Conservation (phyloP, 2,888 invertebrate genomes). For the Rhagium mordax region DNA sequence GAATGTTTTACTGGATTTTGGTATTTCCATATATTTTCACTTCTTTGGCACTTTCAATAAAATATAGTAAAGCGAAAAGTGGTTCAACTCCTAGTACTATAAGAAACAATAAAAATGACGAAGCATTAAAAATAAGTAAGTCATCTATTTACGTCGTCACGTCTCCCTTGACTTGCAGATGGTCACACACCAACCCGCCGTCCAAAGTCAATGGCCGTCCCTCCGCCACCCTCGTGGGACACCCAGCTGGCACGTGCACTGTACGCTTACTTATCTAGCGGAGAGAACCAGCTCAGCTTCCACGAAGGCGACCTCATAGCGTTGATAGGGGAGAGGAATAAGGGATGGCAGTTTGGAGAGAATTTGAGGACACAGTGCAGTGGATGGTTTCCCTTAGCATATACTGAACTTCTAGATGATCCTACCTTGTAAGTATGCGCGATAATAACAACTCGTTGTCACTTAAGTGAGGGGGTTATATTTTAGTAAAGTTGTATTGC, state of each 20-base stretch:
- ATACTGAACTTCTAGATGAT: constrained; percentile 86
- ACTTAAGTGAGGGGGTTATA: too few species aligned
- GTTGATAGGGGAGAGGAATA: constrained; percentile 90
- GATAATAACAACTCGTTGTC: too few species aligned
- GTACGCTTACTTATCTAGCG: constrained; percentile 90
- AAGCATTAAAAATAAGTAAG: neutral
- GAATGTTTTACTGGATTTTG: too few species aligned
- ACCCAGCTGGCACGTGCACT: constrained; percentile 87
- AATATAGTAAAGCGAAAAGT: neutral
- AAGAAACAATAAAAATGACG: neutral
- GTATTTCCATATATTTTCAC: too few species aligned
- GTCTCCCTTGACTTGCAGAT: constrained; percentile 44
- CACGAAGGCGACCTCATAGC: constrained; percentile 92
- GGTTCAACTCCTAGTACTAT: neutral
- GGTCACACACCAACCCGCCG: constrained; percentile 70
- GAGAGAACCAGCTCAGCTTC: constrained; percentile 94
- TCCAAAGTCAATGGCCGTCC: constrained; percentile 79
- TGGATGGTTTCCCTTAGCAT: constrained; percentile 97
- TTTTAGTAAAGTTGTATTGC: too few species aligned
- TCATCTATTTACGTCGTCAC: neutral
- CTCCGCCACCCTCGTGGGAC: constrained; percentile 75
- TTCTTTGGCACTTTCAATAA: too few species aligned
- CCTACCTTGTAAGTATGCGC: constrained; percentile 74
- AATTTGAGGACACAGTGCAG: constrained; percentile 92
- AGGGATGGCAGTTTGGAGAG: constrained; percentile 98